Base-by-base conservation (phyloP, 2,888 invertebrate genomes). In the Brachypalpus laphriformis region DNA sequence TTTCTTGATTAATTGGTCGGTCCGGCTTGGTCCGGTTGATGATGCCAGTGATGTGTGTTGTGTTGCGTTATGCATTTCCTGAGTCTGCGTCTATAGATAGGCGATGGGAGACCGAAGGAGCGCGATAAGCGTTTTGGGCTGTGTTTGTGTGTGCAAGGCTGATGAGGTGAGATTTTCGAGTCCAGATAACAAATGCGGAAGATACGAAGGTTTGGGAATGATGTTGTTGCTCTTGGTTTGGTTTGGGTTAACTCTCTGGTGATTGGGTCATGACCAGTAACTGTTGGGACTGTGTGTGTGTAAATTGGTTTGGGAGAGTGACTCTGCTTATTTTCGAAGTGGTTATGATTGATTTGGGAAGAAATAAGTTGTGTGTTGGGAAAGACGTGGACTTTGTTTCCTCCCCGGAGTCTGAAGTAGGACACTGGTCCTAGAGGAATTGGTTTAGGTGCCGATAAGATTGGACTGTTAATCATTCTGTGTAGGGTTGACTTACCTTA, bases 1-100 rank as follows among this genome's bases (percentile, higher is more conserved):
- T 85, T 85, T 85, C 85, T 85, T 85, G 85, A 85, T 85, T 85
- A 85, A 85, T 85, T 85, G 81, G 75, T 76, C 71, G 72, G 51
- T 42, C 63, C 75, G 49, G 68, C 70, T 63, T 61, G 72, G 72
- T 76, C 56, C 82, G 72, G 77, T 59, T 61, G 74, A 65, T 68
- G 72, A 71, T 68, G 72, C 40, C 78, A 68, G 66, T 51, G 65
- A 78, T 78, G 70, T 81, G 72, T 56, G 42, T 45, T 72, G 66
- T 40, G 28, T 40, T 59, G 72, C 65, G 49, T 66, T 66, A 54
- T 78, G 71, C 65, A 78, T 78, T 63, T 74, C 77, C 77, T 83
- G 65, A 77, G 54, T 54, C 9, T 37, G 28, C 1, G 34, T 18
- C 20, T 18, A 16, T 54, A 16, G 54, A 25, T 28, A 28, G 14